Conservation (phyloP, 2,113 vertebrate species). For the Anguilla japonica region DNA sequence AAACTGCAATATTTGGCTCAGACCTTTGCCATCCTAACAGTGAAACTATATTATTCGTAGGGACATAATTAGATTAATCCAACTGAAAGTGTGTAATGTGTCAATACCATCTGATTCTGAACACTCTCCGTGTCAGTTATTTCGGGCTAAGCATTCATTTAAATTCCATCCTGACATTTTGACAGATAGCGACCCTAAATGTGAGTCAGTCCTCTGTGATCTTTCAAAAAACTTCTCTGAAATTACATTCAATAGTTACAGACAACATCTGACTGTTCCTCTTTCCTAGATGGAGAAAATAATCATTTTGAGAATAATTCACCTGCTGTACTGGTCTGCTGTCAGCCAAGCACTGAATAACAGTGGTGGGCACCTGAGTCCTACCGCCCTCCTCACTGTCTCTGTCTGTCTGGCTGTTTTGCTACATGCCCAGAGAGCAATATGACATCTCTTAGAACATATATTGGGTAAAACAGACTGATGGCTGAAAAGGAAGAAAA, state of each 20-base stretch:
- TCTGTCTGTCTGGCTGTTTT: not conserved
- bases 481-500: not conserved
- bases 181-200: not conserved
- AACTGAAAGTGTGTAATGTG: not conserved
- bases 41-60: not conserved
- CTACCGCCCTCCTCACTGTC: not conserved
- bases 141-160: not conserved
- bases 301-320: not conserved
- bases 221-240: not conserved
- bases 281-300: not conserved
- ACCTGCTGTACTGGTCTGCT: not conserved
- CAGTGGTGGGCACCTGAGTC: not conserved
- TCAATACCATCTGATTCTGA: not conserved
- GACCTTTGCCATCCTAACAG: not conserved
- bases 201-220: not conserved
- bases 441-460: not conserved
- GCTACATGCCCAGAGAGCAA: not conserved
- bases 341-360: not conserved
- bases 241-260: not conserved
- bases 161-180: not conserved
- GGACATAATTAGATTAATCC: not conserved
- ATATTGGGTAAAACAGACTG: not conserved
- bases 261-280: not conserved
- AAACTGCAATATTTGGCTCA: not conserved
- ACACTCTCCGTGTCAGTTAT: not conserved